These are phyloP conservation scores for Microctenopoma steveboyesi DNA, from an alignment of 2,797 vertebrate genomes.

Conservation along the genomic window DNA sequence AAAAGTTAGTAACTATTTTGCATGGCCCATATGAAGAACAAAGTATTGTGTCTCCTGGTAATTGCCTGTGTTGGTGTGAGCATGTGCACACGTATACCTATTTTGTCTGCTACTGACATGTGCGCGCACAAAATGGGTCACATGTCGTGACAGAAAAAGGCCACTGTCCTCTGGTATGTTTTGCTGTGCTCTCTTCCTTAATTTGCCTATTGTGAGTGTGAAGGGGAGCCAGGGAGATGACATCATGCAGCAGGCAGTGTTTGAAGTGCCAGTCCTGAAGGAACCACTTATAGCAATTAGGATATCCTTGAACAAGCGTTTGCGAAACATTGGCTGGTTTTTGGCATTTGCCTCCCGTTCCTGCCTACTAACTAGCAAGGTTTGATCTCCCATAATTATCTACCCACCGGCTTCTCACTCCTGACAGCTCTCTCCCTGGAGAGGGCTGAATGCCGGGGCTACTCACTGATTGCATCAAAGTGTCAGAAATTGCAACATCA, in stretches of 20 bases:
- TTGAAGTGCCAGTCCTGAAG: constrained; percentile 94
- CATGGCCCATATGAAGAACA: neutral
- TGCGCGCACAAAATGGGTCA: constrained; percentile 22
- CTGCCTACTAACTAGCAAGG: constrained; percentile 90
- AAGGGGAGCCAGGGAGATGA: constrained; percentile 88
- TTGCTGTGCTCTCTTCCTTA: constrained; percentile 80
- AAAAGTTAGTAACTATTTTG: constrained; percentile 11
- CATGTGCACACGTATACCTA: neutral
- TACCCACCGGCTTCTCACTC: constrained; percentile 88
- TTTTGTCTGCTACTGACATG: constrained; percentile 31
- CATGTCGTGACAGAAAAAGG: constrained; percentile 63
- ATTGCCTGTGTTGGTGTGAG: neutral
- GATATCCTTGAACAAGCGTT: constrained; percentile 99
- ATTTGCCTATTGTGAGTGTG: constrained; percentile 89
- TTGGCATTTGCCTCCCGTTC: constrained; percentile 90
- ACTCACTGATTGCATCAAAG: constrained; percentile 88
- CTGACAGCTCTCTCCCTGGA: constrained; percentile 89
- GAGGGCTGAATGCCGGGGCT: constrained; percentile 84
- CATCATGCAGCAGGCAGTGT: constrained; percentile 91
- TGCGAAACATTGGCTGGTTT: constrained; percentile 94
- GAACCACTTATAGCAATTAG: constrained; percentile 99
- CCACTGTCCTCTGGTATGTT: constrained; percentile 76
- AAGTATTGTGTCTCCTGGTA: constrained; percentile 10
- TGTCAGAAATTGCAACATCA: constrained; percentile 90
- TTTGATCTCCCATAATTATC: constrained; percentile 98